Evolutionary conservation across 2,113 vertebrate genomes (phyloP).

Genomic region (Lethenteron reissneri): DNA sequence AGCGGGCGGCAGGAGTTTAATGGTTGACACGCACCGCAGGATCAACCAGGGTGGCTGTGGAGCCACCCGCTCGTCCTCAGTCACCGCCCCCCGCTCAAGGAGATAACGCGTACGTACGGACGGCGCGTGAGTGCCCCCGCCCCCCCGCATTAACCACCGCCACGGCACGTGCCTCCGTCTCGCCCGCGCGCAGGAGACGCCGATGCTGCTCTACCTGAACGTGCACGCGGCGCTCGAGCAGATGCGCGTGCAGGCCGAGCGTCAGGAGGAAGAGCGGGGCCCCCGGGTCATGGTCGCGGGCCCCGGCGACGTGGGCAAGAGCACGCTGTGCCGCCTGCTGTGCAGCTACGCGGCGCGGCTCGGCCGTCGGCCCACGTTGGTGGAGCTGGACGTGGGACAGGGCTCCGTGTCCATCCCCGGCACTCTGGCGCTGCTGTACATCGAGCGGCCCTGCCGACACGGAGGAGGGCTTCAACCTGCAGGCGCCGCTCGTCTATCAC

Average conservation of each 20-base stretch:
- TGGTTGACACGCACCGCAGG: no score
- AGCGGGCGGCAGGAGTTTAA: no score
- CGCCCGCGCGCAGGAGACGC: conserved; percentile 35
- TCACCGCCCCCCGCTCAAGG: no score
- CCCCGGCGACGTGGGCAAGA: conserved; percentile 83
- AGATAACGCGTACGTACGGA: no score
- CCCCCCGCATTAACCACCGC: no score
- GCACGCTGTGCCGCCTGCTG: conserved; percentile 57
- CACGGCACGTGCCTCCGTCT: no score
- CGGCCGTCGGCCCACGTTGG: conserved; percentile 74
- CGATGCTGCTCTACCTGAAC: conserved; percentile 89
- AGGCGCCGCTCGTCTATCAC: conserved; percentile 89
- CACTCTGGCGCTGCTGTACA: conserved; percentile 73
- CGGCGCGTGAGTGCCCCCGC: no score
- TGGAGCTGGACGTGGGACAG: conserved; percentile 89
- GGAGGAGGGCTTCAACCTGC: conserved; percentile 85
- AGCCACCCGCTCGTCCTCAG: no score
- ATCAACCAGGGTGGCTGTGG: no score
- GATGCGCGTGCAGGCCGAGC: conserved; percentile 78
- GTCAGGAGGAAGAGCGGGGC: conserved; percentile 61
- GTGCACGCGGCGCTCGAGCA: conserved; percentile 85
- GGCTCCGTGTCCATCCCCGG: conserved; percentile 82
- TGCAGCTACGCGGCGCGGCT: conserved; percentile 79
- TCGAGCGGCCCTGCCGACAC: conserved; percentile 81
- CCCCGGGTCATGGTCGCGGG: conserved; percentile 85